phyloP scores from a whole-genome alignment of 2,797 vertebrate species.

The Takifugu ocellatus region DNA sequence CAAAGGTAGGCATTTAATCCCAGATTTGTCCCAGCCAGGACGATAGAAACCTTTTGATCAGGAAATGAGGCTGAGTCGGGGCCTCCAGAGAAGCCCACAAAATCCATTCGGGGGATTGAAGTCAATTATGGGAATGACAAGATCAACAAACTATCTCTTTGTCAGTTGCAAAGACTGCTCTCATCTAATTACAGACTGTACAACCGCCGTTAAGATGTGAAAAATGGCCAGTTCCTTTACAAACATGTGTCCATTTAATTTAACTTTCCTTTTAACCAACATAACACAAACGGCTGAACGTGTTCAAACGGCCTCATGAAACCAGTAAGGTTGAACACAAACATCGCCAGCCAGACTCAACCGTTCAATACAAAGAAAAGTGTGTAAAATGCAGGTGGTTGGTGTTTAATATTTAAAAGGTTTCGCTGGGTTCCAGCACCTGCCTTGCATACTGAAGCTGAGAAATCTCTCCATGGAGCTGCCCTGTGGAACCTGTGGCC shows the following conservation, averaged over 20 bases:
- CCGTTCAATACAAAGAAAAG: slow-evolving; percentile 56
- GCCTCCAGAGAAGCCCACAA: slow-evolving; percentile 58
- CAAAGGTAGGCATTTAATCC: slow-evolving; percentile 78
- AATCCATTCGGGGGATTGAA: slow-evolving; percentile 68
- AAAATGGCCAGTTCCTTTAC: not conserved
- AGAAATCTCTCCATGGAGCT: slow-evolving; percentile 54
- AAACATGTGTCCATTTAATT: not conserved
- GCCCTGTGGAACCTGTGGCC: slow-evolving; percentile 55
- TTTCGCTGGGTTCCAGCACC: slow-evolving; percentile 57
- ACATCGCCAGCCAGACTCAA: not conserved
- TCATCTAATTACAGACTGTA: slow-evolving; percentile 52
- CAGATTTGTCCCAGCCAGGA: slow-evolving; percentile 67
- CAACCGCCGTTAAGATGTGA: slow-evolving; percentile 1
- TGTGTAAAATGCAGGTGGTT: slow-evolving; percentile 61
- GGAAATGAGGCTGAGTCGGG: slow-evolving; percentile 65
- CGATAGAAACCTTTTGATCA: slow-evolving; percentile 69
- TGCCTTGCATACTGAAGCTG: slow-evolving; percentile 66
- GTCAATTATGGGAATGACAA: slow-evolving; percentile 64
- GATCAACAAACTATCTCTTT: slow-evolving; percentile 61
- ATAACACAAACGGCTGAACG: not conserved
- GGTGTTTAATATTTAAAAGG: slow-evolving; percentile 74
- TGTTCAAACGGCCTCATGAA: slow-evolving; percentile 15
- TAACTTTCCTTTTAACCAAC: not conserved
- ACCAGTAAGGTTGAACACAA: not conserved
- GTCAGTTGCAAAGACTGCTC: slow-evolving; percentile 42